A percentile compares a stretch with the other conserved stretches of the same genome.
phyloP scores from a whole-genome alignment of 2,797 vertebrate species.

The Peromyscus nudipes region DNA sequence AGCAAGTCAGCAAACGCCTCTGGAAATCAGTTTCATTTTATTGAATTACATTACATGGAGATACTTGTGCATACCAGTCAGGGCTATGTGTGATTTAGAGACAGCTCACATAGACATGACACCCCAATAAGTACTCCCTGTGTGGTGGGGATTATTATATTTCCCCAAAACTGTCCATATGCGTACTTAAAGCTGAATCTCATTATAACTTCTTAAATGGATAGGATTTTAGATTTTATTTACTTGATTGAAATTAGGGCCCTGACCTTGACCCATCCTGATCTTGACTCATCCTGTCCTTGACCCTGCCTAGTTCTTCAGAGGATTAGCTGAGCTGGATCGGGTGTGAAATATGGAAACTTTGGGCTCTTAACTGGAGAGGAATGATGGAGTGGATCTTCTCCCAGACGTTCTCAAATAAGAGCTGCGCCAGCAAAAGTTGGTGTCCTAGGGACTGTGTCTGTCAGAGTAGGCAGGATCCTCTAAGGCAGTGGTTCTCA shows the following conservation, averaged over 20 bases:
- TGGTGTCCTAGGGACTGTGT: background rate
- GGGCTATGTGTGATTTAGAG: background rate
- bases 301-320: background rate
- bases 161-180: background rate
- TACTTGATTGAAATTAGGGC: background rate
- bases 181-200: slow-evolving; percentile 45
- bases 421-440: background rate
- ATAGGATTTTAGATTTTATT: background rate
- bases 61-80: background rate
- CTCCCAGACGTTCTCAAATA: background rate
- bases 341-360: background rate
- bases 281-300: background rate
- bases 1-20: background rate
- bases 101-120: background rate
- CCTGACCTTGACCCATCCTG: background rate
- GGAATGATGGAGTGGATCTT: background rate
- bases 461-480: background rate
- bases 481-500: background rate
- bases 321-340: background rate
- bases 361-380: background rate
- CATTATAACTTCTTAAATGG: slow-evolving; percentile 13
- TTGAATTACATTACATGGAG: background rate
- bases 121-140: background rate
- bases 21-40: background rate
- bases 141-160: background rate